These are phyloP conservation scores for Synergus umbraculus DNA, from an alignment of 2,888 invertebrate species.

Conservation along the genomic window DNA sequence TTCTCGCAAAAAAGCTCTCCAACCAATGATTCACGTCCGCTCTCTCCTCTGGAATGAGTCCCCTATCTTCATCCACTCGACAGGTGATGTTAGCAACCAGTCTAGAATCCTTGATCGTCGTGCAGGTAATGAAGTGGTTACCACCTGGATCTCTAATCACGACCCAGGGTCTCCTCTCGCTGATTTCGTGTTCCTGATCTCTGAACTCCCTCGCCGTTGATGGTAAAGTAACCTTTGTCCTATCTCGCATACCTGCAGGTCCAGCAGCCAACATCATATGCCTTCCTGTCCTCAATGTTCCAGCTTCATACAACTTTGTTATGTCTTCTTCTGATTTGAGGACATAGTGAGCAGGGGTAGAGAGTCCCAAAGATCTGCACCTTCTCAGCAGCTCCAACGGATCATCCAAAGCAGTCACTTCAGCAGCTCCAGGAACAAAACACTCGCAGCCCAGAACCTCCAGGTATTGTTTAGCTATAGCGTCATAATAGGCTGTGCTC, in stretches of 20 bases:
- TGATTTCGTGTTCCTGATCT: slow-evolving; percentile 84
- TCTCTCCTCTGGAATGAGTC: slow-evolving; percentile 83
- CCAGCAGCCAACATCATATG: slow-evolving; percentile 88
- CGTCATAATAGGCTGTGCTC: slow-evolving; percentile 89
- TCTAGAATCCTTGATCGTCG: slow-evolving; percentile 87
- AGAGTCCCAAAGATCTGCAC: slow-evolving; percentile 83
- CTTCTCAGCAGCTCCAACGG: slow-evolving; percentile 86
- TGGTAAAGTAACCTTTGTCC: slow-evolving; percentile 85
- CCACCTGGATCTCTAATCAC: slow-evolving; percentile 87
- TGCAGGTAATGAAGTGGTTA: slow-evolving; percentile 86
- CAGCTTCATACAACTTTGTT: slow-evolving; percentile 84
- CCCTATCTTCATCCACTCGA: slow-evolving; percentile 84
- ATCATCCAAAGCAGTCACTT: slow-evolving; percentile 88
- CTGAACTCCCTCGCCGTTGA: slow-evolving; percentile 81
- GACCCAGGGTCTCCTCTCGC: slow-evolving; percentile 87
- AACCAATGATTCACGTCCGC: slow-evolving; percentile 85
- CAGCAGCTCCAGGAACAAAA: slow-evolving; percentile 87
- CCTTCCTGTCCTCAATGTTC: slow-evolving; percentile 80
- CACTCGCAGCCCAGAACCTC: slow-evolving; percentile 89
- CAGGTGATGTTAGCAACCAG: slow-evolving; percentile 91
- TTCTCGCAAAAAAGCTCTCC: slow-evolving; percentile 83
- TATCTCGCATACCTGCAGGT: slow-evolving; percentile 85
- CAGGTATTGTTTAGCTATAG: slow-evolving; percentile 88
- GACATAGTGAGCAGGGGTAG: slow-evolving; percentile 84
- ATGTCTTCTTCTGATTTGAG: slow-evolving; percentile 85